Evolutionary conservation across 2,797 vertebrate species (phyloP).

Genomic region (Ibycter americanus): DNA sequence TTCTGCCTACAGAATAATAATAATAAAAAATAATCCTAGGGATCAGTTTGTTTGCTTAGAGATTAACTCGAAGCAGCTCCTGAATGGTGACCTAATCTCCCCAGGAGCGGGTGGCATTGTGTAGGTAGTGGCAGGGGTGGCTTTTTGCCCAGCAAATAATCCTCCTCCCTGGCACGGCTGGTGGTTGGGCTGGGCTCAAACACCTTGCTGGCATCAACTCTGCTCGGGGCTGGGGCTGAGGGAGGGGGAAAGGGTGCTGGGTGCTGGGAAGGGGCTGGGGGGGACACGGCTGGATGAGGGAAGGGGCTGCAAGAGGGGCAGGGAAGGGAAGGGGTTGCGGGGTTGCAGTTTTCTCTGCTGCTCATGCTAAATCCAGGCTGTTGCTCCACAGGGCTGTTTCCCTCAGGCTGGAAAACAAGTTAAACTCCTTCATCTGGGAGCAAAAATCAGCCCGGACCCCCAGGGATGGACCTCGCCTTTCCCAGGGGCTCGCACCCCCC

Average conservation of each 20-base stretch:
- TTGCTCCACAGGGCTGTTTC: background rate
- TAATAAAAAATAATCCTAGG: background rate
- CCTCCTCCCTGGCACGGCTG: background rate
- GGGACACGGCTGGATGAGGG: background rate
- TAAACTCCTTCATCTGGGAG: background rate
- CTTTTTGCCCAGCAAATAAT: background rate
- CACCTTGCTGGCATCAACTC: background rate
- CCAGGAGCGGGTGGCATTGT: background rate
- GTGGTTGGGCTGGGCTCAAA: background rate
- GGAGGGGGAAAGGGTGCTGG: background rate
- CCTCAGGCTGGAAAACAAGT: background rate
- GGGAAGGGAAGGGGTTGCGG: background rate
- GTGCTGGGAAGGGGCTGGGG: background rate
- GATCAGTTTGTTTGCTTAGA: background rate
- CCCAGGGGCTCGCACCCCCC: fast-evolving
- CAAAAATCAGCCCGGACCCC: background rate
- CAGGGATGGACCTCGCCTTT: background rate
- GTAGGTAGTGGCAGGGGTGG: background rate
- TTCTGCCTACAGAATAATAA: background rate
- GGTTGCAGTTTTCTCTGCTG: no score
- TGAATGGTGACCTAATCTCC: background rate
- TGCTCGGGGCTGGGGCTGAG: background rate
- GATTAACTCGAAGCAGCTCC: background rate
- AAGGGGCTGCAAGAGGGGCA: background rate
- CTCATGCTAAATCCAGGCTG: fast-evolving